phyloP scores from a whole-genome alignment of 2,888 invertebrate species.

The Congeria kusceri region DNA sequence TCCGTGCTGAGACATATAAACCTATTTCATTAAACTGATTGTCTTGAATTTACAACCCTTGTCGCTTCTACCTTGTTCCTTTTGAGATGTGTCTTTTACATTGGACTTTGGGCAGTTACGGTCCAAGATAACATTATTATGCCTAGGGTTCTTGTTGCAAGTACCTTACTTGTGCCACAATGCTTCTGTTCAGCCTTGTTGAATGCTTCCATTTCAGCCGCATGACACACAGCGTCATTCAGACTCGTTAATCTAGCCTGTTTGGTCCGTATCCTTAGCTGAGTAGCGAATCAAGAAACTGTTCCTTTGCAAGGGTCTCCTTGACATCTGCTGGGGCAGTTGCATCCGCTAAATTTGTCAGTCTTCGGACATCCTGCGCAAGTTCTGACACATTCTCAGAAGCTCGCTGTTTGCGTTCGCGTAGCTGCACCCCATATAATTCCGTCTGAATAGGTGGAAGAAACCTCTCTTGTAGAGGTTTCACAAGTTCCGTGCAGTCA shows the following conservation, averaged over 20 bases:
- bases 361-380: conserved; percentile 9
- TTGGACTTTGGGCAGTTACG: no score
- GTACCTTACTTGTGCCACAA: no score
- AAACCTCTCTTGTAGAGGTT: conserved; percentile 11
- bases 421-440: conserved; percentile 11
- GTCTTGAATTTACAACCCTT: no score
- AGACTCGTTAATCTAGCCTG: not conserved
- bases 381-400: conserved; percentile 10
- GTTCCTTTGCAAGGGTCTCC: conserved; percentile 18
- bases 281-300: conserved; percentile 11
- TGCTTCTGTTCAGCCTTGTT: not conserved
- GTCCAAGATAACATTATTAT: no score
- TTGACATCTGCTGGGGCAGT: conserved; percentile 6
- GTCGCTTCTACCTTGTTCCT: no score
- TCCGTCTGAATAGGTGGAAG: conserved; percentile 17
- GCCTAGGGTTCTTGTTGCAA: no score
- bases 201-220: not conserved
- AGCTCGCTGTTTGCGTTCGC: conserved; percentile 4
- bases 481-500: conserved; percentile 2
- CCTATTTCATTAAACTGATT: no score
- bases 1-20: no score
- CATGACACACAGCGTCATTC: conserved; percentile 2
- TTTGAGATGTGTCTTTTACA: no score
- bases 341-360: conserved; percentile 15
- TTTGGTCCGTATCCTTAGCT: not conserved